These are phyloP conservation scores for Parazoanthus swiftii DNA, from an alignment of 92 coral and sea anemone genomes.

Conservation along the genomic window DNA sequence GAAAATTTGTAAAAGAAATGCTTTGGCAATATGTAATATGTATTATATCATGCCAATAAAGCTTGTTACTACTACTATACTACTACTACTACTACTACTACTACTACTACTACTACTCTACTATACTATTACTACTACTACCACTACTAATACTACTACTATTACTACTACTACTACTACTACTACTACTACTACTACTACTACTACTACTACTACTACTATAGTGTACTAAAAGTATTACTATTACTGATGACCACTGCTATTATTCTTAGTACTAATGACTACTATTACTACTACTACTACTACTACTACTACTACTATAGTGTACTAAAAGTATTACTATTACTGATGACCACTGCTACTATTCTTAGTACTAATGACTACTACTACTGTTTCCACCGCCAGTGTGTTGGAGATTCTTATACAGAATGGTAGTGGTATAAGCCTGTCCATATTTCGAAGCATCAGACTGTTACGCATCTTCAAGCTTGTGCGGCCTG, in stretches of 20 bases:
- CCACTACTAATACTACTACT: not conserved
- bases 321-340: no score
- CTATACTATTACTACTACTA: not conserved
- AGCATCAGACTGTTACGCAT: slow-evolving; percentile 92
- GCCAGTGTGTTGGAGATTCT: slow-evolving; percentile 77
- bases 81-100: not conserved
- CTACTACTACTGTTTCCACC: not conserved
- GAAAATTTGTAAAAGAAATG: no score
- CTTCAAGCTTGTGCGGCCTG: slow-evolving; percentile 96
- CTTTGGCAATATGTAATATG: no score
- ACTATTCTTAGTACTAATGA: not conserved
- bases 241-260: not conserved
- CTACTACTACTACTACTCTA: not conserved
- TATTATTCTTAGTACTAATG: no score
- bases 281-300: no score
- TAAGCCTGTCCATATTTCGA: slow-evolving; percentile 81
- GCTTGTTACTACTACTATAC: no score
- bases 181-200: not conserved
- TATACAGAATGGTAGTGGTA: slow-evolving; percentile 61
- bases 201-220: not conserved
- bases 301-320: not conserved
- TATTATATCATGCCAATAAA: no score
- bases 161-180: not conserved
- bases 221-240: not conserved
- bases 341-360: not conserved